Base-by-base conservation (phyloP, 2,888 invertebrate genomes). In the Noctuana brunneofusca region DNA sequence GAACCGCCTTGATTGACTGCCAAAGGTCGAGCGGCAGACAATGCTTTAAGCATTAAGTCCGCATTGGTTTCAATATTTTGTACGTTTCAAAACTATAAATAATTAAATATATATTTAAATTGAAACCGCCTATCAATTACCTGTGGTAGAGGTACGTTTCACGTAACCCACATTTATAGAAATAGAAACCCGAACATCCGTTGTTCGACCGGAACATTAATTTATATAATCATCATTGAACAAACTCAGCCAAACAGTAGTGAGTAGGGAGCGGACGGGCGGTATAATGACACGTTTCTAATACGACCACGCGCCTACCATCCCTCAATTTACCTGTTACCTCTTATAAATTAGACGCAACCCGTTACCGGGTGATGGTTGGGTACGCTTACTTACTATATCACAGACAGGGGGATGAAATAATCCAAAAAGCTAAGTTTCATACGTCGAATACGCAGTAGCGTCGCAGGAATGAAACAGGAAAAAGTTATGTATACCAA, bases 261-360 rank as follows among this genome's bases (percentile, higher is more conserved):
- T 41, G 54, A 35, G n/a, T 62, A 12, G 53, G 50, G 54, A 35
- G n/a, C 53, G 53, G 63, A 59, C 3, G 52, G 63, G 58, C 38
- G 48, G 67, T 73, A 73, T 83, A 84, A 88, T 87, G 81, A 84
- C 79, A 85, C 67, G 77, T 76, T 76, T 76, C 79, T 79, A 83
- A 80, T 74, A 70, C 71, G 74, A 74, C 73, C 79, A 78, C 81
- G 84, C 82, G 83, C 79, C 83, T 78, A 81, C 79, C 83, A 81
- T 87, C 86, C 83, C 81, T 81, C 83, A 84, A 88, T 88, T 89
- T 87, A 79, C 79, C 83, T 84, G 79, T 86, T 87, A 79, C 79
- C 82, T 84, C 78, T 86, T 87, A 85, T 80, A 84, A 88, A 86
- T 89, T 89, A 87, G 88, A 87, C 77, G 69, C 69, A 89, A 88